Conservation (phyloP, 2,113 vertebrate species). For the Ochotona curzoniae region DNA sequence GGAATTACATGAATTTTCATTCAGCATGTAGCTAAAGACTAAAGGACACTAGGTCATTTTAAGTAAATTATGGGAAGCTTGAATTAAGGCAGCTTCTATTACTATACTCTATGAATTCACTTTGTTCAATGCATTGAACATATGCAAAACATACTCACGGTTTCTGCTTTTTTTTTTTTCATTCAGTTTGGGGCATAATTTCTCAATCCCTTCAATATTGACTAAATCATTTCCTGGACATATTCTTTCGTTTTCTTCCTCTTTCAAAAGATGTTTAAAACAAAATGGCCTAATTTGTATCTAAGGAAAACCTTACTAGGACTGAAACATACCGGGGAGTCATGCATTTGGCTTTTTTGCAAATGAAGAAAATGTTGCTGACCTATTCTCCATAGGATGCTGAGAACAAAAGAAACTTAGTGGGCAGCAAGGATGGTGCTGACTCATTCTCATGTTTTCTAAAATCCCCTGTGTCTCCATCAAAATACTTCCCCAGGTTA, state of each 20-base stretch:
- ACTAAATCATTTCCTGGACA: neutral
- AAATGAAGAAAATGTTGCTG: slow-evolving; percentile 55
- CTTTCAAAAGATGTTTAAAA: slow-evolving; percentile 63
- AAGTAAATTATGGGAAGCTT: neutral
- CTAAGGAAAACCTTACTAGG: slow-evolving; percentile 51
- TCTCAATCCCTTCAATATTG: neutral
- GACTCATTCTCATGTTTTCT: neutral
- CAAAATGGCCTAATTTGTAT: slow-evolving; percentile 52
- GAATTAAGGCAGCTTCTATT: neutral
- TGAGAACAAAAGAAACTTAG: slow-evolving; percentile 47
- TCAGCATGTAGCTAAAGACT: neutral
- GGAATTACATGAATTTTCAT: neutral
- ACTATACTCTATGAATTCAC: neutral
- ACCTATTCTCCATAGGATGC: slow-evolving; percentile 49
- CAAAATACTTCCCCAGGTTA: neutral
- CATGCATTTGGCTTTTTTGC: slow-evolving; percentile 17
- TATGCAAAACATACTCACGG: neutral
- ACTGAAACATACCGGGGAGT: neutral
- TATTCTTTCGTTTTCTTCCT: neutral
- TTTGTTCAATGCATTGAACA: neutral
- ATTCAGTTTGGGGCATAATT: neutral
- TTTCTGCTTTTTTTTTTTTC: neutral
- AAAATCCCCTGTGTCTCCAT: slow-evolving; percentile 21
- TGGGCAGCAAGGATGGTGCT: neutral
- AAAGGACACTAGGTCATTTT: neutral